Evolutionary conservation across 2,797 vertebrate genomes (phyloP).

Genomic region (Odontamblyopus rebecca): DNA sequence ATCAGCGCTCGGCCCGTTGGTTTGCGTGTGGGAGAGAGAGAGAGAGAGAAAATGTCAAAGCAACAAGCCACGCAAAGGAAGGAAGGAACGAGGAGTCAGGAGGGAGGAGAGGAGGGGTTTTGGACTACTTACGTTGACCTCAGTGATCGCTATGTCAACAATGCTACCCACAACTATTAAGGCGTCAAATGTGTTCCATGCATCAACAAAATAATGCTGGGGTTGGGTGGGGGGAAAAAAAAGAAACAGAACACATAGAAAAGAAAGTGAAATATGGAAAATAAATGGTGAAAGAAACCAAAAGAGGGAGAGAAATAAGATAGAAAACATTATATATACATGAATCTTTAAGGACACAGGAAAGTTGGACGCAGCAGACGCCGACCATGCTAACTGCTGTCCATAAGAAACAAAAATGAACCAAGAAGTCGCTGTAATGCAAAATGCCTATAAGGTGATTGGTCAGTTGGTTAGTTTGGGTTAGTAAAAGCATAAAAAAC

Average conservation of each 20-base stretch:
- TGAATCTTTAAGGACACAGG: slow-evolving; percentile 73
- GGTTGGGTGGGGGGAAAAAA: slow-evolving; percentile 77
- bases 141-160: slow-evolving; percentile 99
- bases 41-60: slow-evolving; percentile 48
- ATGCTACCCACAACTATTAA: slow-evolving; percentile 99
- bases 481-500: slow-evolving; percentile 71
- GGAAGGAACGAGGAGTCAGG: slow-evolving; percentile 45
- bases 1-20: slow-evolving; percentile 61
- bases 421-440: slow-evolving; percentile 58
- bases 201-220: slow-evolving; percentile 99
- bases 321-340: slow-evolving; percentile 78
- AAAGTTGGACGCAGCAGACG: slow-evolving; percentile 68
- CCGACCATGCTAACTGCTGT: slow-evolving; percentile 72
- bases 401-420: slow-evolving; percentile 65
- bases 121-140: slow-evolving; percentile 99
- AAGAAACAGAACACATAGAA: slow-evolving; percentile 77
- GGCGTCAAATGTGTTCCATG: slow-evolving; percentile 99
- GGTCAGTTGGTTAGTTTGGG: slow-evolving; percentile 76
- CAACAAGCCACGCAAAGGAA: slow-evolving; percentile 21
- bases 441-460: slow-evolving; percentile 61
- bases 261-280: slow-evolving; percentile 72
- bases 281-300: slow-evolving; percentile 74
- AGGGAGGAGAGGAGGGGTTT: slow-evolving; percentile 72
- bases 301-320: slow-evolving; percentile 78
- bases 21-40: slow-evolving; percentile 53